Evolutionary conservation across 2,888 invertebrate genomes (phyloP).

Genomic region (Ochlodes sylvanus): DNA sequence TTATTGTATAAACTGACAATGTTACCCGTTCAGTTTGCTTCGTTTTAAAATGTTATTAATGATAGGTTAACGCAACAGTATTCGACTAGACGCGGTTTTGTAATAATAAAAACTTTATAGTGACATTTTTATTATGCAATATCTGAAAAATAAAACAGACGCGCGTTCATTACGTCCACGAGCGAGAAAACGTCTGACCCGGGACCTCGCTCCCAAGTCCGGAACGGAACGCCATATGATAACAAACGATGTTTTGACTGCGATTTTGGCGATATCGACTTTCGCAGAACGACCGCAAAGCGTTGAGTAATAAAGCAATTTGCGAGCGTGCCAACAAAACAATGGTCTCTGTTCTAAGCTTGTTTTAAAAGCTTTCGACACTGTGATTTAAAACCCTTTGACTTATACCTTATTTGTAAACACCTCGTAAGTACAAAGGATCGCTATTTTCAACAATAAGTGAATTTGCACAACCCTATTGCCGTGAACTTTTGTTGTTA

Average conservation of each 20-base stretch:
- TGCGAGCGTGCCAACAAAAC: conserved; percentile 80
- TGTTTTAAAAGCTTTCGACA: conserved; percentile 83
- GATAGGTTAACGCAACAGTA: conserved; percentile 45
- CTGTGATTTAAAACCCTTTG: conserved; percentile 84
- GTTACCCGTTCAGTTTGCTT: conserved; percentile 60
- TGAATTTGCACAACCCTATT: conserved; percentile 79
- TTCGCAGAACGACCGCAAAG: conserved; percentile 69
- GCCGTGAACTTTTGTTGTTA: conserved; percentile 72
- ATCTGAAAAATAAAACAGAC: conserved; percentile 39
- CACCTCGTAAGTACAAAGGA: conserved; percentile 76
- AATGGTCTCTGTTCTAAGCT: conserved; percentile 79
- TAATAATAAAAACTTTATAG: conserved; percentile 43
- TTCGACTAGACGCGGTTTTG: conserved; percentile 38
- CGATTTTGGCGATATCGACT: conserved; percentile 78
- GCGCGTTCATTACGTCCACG: conserved; percentile 30
- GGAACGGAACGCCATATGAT: conserved; percentile 55
- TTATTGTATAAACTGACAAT: conserved; percentile 66
- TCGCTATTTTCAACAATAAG: conserved; percentile 68
- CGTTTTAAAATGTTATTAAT: conserved; percentile 48
- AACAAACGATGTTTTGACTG: conserved; percentile 80
- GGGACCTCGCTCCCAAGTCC: conserved; percentile 25
- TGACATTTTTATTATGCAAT: conserved; percentile 47
- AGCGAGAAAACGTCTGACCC: conserved; percentile 26
- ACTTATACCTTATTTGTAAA: conserved; percentile 82
- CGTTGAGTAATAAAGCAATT: conserved; percentile 82